phyloP scores from a whole-genome alignment of 2,113 vertebrate species.

The Paramisgurnus dabryanus region DNA sequence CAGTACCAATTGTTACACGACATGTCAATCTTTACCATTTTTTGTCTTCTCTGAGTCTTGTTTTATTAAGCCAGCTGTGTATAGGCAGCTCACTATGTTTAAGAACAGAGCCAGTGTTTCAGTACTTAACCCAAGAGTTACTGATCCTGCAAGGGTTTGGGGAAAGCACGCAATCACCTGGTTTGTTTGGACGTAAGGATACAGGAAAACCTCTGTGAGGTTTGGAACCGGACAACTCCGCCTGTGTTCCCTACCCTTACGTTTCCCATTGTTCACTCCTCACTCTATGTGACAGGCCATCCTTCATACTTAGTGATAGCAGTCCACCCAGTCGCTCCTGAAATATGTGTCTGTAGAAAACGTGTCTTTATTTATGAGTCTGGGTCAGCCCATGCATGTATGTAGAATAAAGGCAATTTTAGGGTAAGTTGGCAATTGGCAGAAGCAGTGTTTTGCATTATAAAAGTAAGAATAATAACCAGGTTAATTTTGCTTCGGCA shows the following conservation, averaged over 20 bases:
- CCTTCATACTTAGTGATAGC: slow-evolving; percentile 69
- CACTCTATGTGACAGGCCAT: slow-evolving; percentile 67
- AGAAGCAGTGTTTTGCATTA: slow-evolving; percentile 50
- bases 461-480: slow-evolving; percentile 31
- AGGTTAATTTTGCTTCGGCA: too few relatives aligned
- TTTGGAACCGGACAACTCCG: slow-evolving; percentile 53
- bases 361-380: slow-evolving; percentile 1
- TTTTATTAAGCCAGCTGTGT: background rate
- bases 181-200: background rate
- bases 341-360: slow-evolving; percentile 52
- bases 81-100: slow-evolving; percentile 21
- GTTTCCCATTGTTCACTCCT: slow-evolving; percentile 66
- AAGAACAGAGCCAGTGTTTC: background rate
- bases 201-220: slow-evolving; percentile 41
- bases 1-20: too few relatives aligned
- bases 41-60: too few relatives aligned
- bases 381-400: background rate
- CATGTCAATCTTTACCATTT: too few relatives aligned
- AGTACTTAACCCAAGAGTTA: background rate
- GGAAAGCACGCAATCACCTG: background rate
- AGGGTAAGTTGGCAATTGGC: slow-evolving; percentile 41
- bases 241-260: slow-evolving; percentile 58
- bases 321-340: slow-evolving; percentile 39
- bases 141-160: background rate
- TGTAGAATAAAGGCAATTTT: slow-evolving; percentile 14